Evolutionary conservation across 2,113 vertebrate species (phyloP).

Genomic region (Azemiops feae): DNA sequence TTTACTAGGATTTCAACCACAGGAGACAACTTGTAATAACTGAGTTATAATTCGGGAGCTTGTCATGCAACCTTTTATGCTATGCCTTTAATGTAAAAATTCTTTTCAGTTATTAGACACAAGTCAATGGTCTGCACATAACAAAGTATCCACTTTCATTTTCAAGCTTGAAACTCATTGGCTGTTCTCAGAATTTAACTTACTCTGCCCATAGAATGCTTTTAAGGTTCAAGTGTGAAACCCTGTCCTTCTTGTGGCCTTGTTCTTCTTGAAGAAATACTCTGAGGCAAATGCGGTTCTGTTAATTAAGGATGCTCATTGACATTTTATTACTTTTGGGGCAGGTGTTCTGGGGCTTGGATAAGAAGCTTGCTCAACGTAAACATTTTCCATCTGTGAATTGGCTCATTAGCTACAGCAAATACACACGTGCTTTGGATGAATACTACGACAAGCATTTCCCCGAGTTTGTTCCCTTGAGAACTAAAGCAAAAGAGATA

Average conservation of each 20-base stretch:
- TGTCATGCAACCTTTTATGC: background rate
- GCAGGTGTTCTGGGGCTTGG: constrained; percentile 97
- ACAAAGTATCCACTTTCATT: background rate
- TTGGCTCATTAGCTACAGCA: constrained; percentile 99
- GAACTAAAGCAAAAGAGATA: constrained; percentile 96
- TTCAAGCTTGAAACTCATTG: background rate
- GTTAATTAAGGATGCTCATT: background rate
- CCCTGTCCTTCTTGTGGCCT: background rate
- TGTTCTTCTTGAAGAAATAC: background rate
- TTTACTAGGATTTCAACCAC: background rate
- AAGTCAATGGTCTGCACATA: background rate
- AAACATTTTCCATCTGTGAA: constrained; percentile 98
- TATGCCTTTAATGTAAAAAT: background rate
- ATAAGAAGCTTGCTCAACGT: constrained; percentile 97
- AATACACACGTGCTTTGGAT: constrained; percentile 91
- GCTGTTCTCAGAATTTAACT: background rate
- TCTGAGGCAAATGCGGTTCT: background rate
- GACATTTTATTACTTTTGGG: background rate
- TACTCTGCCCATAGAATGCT: background rate
- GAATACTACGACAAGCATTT: constrained; percentile 98
- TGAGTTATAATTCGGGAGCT: background rate
- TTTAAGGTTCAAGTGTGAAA: background rate
- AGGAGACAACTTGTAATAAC: background rate
- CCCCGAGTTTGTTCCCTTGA: constrained; percentile 91
- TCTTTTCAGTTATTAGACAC: background rate